Evolutionary conservation across 23 tunicate species (phyloP).

Genomic region (Clavelina lepadiformis): DNA sequence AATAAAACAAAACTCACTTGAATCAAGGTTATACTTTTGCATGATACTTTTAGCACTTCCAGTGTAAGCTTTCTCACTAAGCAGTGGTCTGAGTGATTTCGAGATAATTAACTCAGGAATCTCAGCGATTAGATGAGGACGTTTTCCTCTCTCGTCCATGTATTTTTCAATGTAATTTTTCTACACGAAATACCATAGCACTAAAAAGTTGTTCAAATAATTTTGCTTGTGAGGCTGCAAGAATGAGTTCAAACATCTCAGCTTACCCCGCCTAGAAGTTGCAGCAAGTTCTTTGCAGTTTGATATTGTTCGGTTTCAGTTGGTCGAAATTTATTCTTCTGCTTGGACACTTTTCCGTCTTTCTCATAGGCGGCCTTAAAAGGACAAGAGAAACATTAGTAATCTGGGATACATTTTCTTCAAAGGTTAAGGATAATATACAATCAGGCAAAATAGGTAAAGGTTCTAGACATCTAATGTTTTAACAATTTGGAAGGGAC

Average conservation of each 20-base stretch:
- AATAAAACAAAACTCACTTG: slow-evolving; percentile 18
- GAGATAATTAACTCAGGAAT: slow-evolving; percentile 77
- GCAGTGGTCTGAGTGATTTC: slow-evolving; percentile 34
- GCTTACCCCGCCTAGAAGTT: slow-evolving; percentile 13
- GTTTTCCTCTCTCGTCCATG: slow-evolving; percentile 10
- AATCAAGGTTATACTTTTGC: slow-evolving; percentile 76
- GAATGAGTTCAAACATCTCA: neutral
- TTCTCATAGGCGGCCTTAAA: slow-evolving; percentile 45
- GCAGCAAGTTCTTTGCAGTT: slow-evolving; percentile 25
- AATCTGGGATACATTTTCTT: neutral
- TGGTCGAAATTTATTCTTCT: slow-evolving; percentile 42
- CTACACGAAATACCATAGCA: slow-evolving; percentile 6
- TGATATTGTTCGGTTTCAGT: slow-evolving; percentile 61
- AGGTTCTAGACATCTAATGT: neutral
- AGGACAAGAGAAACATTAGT: neutral
- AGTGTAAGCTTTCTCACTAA: slow-evolving; percentile 53
- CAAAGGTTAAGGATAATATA: neutral
- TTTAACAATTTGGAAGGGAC: slow-evolving; percentile 1
- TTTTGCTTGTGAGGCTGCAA: neutral
- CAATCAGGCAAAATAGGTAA: neutral
- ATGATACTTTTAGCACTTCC: slow-evolving; percentile 50
- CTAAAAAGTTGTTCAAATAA: neutral
- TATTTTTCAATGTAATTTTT: slow-evolving; percentile 32
- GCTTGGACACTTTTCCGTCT: slow-evolving; percentile 24
- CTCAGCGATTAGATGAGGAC: slow-evolving; percentile 34